Evolutionary conservation across 2,888 invertebrate genomes (phyloP).

Genomic region (Eupelmus urozonus): DNA sequence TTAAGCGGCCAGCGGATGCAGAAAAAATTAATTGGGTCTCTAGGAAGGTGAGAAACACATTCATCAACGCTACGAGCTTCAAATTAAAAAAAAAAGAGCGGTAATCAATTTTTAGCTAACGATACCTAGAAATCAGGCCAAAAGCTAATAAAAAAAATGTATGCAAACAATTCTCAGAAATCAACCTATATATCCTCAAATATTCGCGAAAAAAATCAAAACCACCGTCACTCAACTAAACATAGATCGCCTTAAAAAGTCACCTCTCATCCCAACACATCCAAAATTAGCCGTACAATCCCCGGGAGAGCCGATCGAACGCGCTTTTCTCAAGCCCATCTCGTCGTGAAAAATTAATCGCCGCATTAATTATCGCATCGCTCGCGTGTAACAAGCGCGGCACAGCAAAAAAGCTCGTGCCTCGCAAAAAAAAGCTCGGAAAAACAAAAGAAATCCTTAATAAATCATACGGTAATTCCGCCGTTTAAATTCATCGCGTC

Average conservation of each 20-base stretch:
- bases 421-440: slow-evolving; percentile 14
- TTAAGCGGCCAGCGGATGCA: neutral
- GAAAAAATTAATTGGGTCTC: slow-evolving; percentile 40
- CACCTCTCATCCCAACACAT: too few species aligned
- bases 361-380: slow-evolving; percentile 47
- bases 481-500: slow-evolving; percentile 62
- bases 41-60: slow-evolving; percentile 35
- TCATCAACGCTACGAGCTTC: slow-evolving; percentile 29
- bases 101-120: slow-evolving; percentile 10
- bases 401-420: neutral
- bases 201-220: too few species aligned
- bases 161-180: too few species aligned
- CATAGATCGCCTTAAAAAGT: too few species aligned
- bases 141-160: neutral
- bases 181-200: too few species aligned
- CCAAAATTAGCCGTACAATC: neutral
- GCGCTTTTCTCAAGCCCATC: neutral
- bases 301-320: neutral
- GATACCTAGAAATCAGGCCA: neutral
- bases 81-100: slow-evolving; percentile 10
- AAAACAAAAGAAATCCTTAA: slow-evolving; percentile 39
- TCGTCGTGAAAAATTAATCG: slow-evolving; percentile 40
- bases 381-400: neutral
- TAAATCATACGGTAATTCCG: slow-evolving; percentile 60
- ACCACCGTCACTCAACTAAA: too few species aligned